Evolutionary conservation across 2,797 vertebrate species (phyloP).

Genomic region (Crenuchus spilurus): DNA sequence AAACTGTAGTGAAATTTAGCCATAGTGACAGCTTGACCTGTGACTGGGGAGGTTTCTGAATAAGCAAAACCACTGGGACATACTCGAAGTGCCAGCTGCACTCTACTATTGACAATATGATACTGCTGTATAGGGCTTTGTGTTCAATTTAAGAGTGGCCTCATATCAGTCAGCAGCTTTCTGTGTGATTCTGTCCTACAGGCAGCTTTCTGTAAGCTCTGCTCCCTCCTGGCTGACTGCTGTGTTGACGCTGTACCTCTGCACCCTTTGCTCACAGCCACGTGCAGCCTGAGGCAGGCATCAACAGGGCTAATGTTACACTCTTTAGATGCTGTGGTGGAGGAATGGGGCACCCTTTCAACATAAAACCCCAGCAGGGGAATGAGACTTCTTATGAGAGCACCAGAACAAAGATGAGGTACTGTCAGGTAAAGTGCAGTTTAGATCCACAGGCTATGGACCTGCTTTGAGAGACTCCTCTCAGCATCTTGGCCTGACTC

Average conservation of each 20-base stretch:
- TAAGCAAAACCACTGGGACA: background rate
- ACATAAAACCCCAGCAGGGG: slow-evolving; percentile 10
- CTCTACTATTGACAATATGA: background rate
- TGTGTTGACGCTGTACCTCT: slow-evolving; percentile 47
- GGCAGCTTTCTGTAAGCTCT: slow-evolving; percentile 1
- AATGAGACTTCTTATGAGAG: slow-evolving; percentile 40
- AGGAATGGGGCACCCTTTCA: slow-evolving; percentile 39
- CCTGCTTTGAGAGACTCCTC: slow-evolving; percentile 40
- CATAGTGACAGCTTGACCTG: background rate
- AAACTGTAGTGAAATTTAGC: background rate
- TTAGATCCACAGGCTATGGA: slow-evolving; percentile 27
- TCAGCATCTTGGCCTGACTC: background rate
- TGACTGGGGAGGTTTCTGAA: background rate
- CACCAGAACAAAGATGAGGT: slow-evolving; percentile 48
- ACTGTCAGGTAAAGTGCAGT: slow-evolving; percentile 42
- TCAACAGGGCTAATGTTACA: slow-evolving; percentile 59
- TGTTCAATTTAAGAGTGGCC: background rate
- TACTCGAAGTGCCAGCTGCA: background rate
- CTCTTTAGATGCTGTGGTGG: slow-evolving; percentile 10
- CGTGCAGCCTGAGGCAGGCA: slow-evolving; percentile 38
- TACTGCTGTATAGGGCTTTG: background rate
- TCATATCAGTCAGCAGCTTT: slow-evolving; percentile 11
- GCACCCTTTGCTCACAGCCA: slow-evolving; percentile 40
- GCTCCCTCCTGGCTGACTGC: slow-evolving; percentile 20
- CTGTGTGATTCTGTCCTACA: slow-evolving; percentile 26